Base-by-base conservation (phyloP, 2,113 vertebrate species). In the Xerus inauris region DNA sequence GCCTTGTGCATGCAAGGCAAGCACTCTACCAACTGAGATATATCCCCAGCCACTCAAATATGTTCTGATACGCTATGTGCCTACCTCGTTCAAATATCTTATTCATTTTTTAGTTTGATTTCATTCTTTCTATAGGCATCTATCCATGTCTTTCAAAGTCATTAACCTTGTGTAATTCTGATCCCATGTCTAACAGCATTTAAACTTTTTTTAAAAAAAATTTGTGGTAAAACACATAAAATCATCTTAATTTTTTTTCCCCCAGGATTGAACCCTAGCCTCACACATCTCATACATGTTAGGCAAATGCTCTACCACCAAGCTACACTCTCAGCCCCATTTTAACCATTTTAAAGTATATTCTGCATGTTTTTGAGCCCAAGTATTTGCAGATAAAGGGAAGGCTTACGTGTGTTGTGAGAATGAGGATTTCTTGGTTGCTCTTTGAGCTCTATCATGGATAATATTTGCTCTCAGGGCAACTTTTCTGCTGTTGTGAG, bases 61-160 rank as follows among this genome's bases (percentile, higher is more conserved):
- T 59, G 6, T 92, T 81, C 19, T 92, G 38, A 67, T 69, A 17
- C 71, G 24, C 72, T 86, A 0, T 76, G 57, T 81, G 76, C 30
- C 16, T 49, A 62, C 14, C n/a, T 69, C 32, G 71, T 77, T 91
- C 95, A 88, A 80, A n/a, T 84, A 65, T 72, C 35, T 79, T 89
- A 6, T 62, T 81, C 45, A 91, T 80, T 80, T 22, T 91, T 89
- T 91, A 54, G 30, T 45, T 91, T 90, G 77, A 69, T 67, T 97
- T 91, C 40, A 84, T 93, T 76, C 38, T 90, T 90, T 88, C 20
- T 87, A 2, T 83, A 54, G 13, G 22, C 42, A 69, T 67, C 0
- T 64, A 72, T 64, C 89, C 82, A 16, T 95, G 32, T 80, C 42
- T 75, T 47, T 94, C 42, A 80, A 42, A 88, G 87, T 85, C 72